Evolutionary conservation across 2,113 vertebrate genomes (phyloP), one percentile per base, ranked within the genome.

Genomic region (Varanus komodoensis): DNA sequence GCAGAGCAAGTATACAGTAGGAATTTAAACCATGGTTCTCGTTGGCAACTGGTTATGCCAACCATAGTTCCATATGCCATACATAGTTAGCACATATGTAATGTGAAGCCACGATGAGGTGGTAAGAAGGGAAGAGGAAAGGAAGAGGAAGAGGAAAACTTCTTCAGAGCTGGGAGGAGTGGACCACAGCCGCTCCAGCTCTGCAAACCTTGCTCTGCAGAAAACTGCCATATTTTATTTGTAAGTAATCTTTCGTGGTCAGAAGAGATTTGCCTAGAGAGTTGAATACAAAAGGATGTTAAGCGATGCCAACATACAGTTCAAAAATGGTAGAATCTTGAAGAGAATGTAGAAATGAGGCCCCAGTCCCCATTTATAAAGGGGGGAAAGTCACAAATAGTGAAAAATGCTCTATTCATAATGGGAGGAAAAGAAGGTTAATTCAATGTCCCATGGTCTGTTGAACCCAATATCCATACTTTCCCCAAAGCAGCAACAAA

Each of bases 401-500:
- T 5, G 23, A 94, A 89, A 94, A 90, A 91, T 48, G 92, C 92
- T 96, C 93, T 94, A 93, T 92, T 96, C 88, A 93, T 90, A 89
- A 91, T 94, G 83, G 95, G 90, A 64, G 11, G 94, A 92, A 96
- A 93, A 94, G 96, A 92, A 95, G 92, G 96, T 96, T 96, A 97
- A 97, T 96, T 96, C 94, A 96, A 96, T 96, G 95, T 96, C 93
- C 91, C 93, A 95, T 96, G 95, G 91, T 97, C 94, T 94, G 84
- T 95, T 95, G 93, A 97, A 95, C 88, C 92, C 93, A 97, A 96
- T 95, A 95, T 94, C 92, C 85, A 3, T 93, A 93, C 2, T 91
- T 96, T 94, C 95, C 95, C 94, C 95, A 96, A 95, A 97, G 95
- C 96, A 97, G 97, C 91, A 96, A 94, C 92, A 96, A 96, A 95